Percentiles rank a stretch among this genome's conserved stretches.
These are phyloP conservation scores for Conus canariensis DNA, from an alignment of 2,888 invertebrate species.

Conservation along the genomic window DNA sequence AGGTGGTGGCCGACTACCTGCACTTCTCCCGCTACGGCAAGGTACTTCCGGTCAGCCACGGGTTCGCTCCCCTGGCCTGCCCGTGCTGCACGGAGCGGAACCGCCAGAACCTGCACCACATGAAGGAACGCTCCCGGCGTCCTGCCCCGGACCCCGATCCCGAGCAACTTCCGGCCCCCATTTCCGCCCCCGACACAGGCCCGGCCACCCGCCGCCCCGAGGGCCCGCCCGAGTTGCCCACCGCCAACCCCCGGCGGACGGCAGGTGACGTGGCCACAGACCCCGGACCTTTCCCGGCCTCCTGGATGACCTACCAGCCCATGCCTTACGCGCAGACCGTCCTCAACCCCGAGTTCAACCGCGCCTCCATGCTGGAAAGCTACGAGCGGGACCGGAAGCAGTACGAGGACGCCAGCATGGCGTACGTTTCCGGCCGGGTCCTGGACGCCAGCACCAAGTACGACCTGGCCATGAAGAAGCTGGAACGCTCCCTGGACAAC, in stretches of 20 bases:
- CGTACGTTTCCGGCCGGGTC: constrained; percentile 49
- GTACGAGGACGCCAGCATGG: constrained; percentile 38
- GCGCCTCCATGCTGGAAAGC: constrained; percentile 55
- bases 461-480: constrained; percentile 62
- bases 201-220: neutral
- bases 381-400: constrained; percentile 49
- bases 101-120: constrained; percentile 59
- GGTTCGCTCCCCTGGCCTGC: constrained; percentile 52
- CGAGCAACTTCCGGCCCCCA: neutral
- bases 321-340: constrained; percentile 61
- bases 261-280: too few relatives aligned
- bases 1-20: constrained; percentile 65
- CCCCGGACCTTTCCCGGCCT: neutral
- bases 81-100: constrained; percentile 67
- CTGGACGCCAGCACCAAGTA: constrained; percentile 61
- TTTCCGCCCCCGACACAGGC: too few relatives aligned
- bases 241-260: neutral
- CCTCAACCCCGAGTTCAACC: constrained; percentile 64
- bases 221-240: neutral
- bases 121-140: neutral
- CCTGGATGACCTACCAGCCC: constrained; percentile 66
- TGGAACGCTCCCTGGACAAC: constrained; percentile 47
- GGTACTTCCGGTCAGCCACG: constrained; percentile 56
- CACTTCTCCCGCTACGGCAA: constrained; percentile 63
- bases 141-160: constrained; percentile 52